These are phyloP conservation scores for Oreohelix idahoensis DNA, from an alignment of 1,140 invertebrate species.

Conservation along the genomic window DNA sequence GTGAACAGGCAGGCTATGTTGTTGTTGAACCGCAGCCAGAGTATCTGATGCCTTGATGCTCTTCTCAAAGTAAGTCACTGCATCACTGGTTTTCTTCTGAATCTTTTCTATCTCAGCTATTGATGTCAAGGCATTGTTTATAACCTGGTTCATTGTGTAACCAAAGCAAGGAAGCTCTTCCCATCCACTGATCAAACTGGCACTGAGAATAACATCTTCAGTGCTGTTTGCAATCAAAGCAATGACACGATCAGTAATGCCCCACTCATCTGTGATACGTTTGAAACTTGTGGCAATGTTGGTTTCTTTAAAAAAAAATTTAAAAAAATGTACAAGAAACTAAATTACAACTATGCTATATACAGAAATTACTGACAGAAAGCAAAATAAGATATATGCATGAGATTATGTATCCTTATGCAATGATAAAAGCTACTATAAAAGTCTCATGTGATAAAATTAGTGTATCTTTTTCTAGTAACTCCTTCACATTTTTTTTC, in stretches of 20 bases:
- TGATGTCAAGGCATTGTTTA: conserved; percentile 17
- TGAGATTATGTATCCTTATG: no score
- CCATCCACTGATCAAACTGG: conserved; percentile 28
- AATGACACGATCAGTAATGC: conserved; percentile 25
- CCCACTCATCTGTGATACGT: conserved; percentile 36
- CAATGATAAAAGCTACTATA: no score
- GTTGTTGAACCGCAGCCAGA: conserved; percentile 35
- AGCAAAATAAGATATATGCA: no score
- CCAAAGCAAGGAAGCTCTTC: conserved; percentile 35
- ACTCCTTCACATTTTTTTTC: no score
- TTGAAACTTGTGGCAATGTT: conserved; percentile 30
- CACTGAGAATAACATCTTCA: conserved; percentile 20
- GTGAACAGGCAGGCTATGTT: conserved; percentile 37
- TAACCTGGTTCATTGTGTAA: conserved; percentile 20
- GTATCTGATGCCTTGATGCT: conserved; percentile 35
- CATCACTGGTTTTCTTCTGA: conserved; percentile 38
- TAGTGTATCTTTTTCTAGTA: no score
- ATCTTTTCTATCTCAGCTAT: conserved; percentile 26
- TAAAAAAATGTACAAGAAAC: no score
- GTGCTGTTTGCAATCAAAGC: conserved; percentile 17
- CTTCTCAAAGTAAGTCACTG: conserved; percentile 36
- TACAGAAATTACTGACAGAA: no score
- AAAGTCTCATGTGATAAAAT: no score
- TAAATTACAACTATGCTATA: no score
- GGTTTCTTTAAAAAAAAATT: background rate